Evolutionary conservation across 2,797 vertebrate species (phyloP).

Genomic region (Anolis apletophallus): DNA sequence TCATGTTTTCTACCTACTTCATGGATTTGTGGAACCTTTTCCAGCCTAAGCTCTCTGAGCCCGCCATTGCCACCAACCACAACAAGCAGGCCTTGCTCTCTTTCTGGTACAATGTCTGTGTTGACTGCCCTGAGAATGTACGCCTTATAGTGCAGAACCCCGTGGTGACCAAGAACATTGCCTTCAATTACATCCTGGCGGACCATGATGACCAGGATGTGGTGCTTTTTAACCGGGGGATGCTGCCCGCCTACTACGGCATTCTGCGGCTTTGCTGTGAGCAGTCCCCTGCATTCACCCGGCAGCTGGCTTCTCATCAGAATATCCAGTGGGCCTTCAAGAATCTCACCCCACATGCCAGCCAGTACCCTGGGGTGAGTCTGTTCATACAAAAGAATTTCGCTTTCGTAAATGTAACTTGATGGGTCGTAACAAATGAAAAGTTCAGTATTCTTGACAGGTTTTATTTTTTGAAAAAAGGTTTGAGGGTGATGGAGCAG

Average conservation of each 20-base stretch:
- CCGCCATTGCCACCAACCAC: constrained; percentile 98
- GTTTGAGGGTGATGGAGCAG: neutral
- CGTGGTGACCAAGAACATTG: constrained; percentile 98
- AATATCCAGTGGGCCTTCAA: constrained; percentile 99
- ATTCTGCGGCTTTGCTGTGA: constrained; percentile 98
- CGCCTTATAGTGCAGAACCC: constrained; percentile 98
- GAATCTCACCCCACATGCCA: constrained; percentile 98
- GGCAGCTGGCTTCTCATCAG: constrained; percentile 96
- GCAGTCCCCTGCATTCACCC: constrained; percentile 95
- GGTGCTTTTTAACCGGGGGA: constrained; percentile 98
- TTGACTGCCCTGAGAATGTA: constrained; percentile 97
- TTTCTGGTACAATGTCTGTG: constrained; percentile 98
- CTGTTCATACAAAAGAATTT: neutral
- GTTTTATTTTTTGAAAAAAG: neutral
- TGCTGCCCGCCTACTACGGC: constrained; percentile 98
- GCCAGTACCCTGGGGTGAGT: constrained; percentile 97
- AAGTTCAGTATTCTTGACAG: neutral
- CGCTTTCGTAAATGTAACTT: neutral
- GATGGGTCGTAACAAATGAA: no score
- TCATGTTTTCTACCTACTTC: constrained; percentile 98
- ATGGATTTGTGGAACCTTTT: constrained; percentile 99
- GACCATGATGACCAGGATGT: constrained; percentile 99
- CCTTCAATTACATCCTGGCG: constrained; percentile 99
- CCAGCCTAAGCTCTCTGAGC: constrained; percentile 97
- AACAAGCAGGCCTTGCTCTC: constrained; percentile 98